These are phyloP conservation scores for Pammene aurita DNA, from an alignment of 2,888 invertebrate species.

Conservation along the genomic window DNA sequence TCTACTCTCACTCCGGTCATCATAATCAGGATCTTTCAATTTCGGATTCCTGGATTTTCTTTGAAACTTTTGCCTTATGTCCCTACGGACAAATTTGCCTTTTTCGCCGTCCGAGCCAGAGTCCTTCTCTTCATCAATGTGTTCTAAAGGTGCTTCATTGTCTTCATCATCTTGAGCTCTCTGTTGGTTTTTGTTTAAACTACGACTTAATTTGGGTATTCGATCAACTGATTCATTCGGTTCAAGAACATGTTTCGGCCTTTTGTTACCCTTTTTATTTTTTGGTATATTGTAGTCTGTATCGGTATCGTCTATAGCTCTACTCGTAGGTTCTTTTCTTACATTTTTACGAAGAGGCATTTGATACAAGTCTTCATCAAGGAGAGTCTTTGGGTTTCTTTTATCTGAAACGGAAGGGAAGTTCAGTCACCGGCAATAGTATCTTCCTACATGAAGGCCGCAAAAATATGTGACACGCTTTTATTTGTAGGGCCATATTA, in stretches of 20 bases:
- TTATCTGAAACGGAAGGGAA: constrained; percentile 50
- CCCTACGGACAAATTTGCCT: constrained; percentile 46
- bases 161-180: constrained; percentile 48
- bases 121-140: constrained; percentile 49
- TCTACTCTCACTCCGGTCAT: constrained; percentile 33
- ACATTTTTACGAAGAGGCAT: constrained; percentile 51
- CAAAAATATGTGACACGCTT: too few species aligned
- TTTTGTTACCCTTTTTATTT: constrained; percentile 48
- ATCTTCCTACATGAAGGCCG: too few species aligned
- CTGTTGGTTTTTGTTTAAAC: constrained; percentile 47
- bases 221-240: constrained; percentile 45
- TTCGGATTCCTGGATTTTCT: constrained; percentile 55
- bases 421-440: too few species aligned
- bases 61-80: constrained; percentile 52
- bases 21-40: constrained; percentile 34
- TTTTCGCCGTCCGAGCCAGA: constrained; percentile 51
- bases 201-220: constrained; percentile 45
- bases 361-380: constrained; percentile 53
- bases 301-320: constrained; percentile 40
- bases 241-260: constrained; percentile 50
- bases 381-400: constrained; percentile 50
- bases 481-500: too few species aligned
- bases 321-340: constrained; percentile 44
- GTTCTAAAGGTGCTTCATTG: constrained; percentile 37
- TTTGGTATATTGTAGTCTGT: constrained; percentile 49